Percentiles rank a stretch among this genome's conserved stretches.
phyloP scores from a whole-genome alignment of 1,140 invertebrate species.

The Aphis craccivora region DNA sequence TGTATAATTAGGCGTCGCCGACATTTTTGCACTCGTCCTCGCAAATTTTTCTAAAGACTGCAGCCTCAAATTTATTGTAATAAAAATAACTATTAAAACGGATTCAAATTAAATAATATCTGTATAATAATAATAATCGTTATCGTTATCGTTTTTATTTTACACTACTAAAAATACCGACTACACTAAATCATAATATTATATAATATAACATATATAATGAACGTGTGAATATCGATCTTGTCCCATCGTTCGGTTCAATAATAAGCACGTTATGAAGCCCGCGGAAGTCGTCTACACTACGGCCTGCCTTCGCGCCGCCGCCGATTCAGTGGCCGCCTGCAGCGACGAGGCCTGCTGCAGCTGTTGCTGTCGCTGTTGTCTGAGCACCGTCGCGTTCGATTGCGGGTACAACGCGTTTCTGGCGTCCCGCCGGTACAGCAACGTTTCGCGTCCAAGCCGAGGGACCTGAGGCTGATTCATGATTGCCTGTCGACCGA shows the following conservation, averaged over 20 bases:
- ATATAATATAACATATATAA: neutral
- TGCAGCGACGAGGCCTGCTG: neutral
- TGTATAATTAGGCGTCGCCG: no score
- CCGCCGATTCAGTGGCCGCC: neutral
- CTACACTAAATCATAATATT: constrained; percentile 32
- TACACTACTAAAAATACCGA: constrained; percentile 33
- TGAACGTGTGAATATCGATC: neutral
- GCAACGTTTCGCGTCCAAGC: constrained; percentile 7
- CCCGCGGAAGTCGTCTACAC: neutral
- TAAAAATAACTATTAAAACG: neutral
- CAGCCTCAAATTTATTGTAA: neutral
- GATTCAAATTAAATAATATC: neutral
- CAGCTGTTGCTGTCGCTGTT: neutral
- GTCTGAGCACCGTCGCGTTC: neutral
- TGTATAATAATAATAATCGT: neutral
- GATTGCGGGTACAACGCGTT: constrained; percentile 11
- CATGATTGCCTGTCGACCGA: constrained; percentile 56
- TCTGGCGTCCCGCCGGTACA: constrained; percentile 29
- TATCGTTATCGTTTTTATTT: constrained; percentile 12
- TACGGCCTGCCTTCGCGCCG: neutral
- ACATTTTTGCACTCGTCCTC: no score
- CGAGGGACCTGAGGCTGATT: neutral
- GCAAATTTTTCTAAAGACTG: no score
- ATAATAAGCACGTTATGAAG: neutral
- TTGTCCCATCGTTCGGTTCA: neutral